Percentiles rank a stretch among this genome's conserved stretches.
Evolutionary conservation across 1,140 invertebrate species (phyloP).

Genomic region (Brachionus rubens): DNA sequence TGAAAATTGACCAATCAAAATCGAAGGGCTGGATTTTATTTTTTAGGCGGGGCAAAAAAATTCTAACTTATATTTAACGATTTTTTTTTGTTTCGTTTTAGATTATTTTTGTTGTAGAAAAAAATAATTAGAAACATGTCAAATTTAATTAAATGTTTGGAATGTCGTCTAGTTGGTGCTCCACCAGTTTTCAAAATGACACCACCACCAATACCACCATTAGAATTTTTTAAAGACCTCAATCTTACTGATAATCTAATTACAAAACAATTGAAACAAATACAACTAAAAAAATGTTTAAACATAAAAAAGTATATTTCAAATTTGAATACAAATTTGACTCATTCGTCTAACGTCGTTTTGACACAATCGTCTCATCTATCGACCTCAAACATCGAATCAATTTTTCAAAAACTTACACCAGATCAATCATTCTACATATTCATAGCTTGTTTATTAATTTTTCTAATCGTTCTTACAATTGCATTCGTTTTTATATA

Average conservation of each 20-base stretch:
- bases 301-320: not conserved
- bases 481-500: slow-evolving; percentile 24
- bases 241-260: not conserved
- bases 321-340: slow-evolving; percentile 35
- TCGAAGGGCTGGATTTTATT: no score
- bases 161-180: slow-evolving; percentile 34
- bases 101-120: not conserved
- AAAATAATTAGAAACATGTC: slow-evolving; percentile 13
- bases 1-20: not conserved
- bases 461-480: not conserved
- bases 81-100: not conserved
- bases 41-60: no score
- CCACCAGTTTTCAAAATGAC: slow-evolving; percentile 13
- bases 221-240: not conserved
- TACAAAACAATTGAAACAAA: slow-evolving; percentile 29
- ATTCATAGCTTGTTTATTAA: not conserved
- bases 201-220: slow-evolving; percentile 13
- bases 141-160: slow-evolving; percentile 43
- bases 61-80: slow-evolving; percentile 26
- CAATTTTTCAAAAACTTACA: not conserved
- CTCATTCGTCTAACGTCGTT: not conserved
- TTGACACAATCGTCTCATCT: not conserved
- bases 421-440: slow-evolving; percentile 9
- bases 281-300: slow-evolving; percentile 8
- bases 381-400: not conserved